Evolutionary conservation across 1,140 invertebrate species (phyloP).

Genomic region (Pectinophora gossypiella): DNA sequence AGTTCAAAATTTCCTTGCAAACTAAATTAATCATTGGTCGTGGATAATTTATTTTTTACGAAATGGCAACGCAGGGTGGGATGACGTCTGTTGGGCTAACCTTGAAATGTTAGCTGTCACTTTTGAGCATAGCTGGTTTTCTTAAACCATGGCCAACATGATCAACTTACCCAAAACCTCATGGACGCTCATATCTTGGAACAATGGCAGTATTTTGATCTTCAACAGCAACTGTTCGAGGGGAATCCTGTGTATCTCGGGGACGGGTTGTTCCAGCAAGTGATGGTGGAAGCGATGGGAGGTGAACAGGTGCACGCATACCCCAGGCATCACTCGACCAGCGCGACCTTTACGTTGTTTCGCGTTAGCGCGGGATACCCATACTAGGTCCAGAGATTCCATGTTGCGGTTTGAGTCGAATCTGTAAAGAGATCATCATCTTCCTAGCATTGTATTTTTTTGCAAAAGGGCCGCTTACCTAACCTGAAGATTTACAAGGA

Average conservation of each 20-base stretch:
- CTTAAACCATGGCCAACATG: too few relatives aligned
- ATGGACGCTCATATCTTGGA: conserved; percentile 79
- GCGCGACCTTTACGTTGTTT: conserved; percentile 90
- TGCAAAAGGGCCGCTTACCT: too few relatives aligned
- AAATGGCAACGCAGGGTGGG: too few relatives aligned
- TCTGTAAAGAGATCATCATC: conserved; percentile 23
- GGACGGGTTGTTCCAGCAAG: conserved; percentile 79
- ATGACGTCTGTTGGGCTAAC: too few relatives aligned
- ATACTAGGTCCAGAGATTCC: conserved; percentile 87
- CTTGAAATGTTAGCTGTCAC: too few relatives aligned
- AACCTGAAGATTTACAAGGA: too few relatives aligned
- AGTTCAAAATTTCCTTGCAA: too few relatives aligned
- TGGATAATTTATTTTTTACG: too few relatives aligned
- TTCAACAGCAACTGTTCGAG: conserved; percentile 92
- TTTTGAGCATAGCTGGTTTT: too few relatives aligned
- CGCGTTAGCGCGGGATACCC: conserved; percentile 89
- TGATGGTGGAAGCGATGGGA: conserved; percentile 77
- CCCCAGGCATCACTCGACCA: conserved; percentile 91
- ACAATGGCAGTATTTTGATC: conserved; percentile 88
- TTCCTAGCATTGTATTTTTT: not conserved
- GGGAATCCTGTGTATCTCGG: conserved; percentile 90
- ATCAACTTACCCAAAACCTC: conserved; percentile 79
- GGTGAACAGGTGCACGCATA: conserved; percentile 89
- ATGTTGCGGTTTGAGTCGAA: conserved; percentile 91
- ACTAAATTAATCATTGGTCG: too few relatives aligned